Base-by-base conservation (phyloP, 2,113 vertebrate species). In the Regulus satrapa region DNA sequence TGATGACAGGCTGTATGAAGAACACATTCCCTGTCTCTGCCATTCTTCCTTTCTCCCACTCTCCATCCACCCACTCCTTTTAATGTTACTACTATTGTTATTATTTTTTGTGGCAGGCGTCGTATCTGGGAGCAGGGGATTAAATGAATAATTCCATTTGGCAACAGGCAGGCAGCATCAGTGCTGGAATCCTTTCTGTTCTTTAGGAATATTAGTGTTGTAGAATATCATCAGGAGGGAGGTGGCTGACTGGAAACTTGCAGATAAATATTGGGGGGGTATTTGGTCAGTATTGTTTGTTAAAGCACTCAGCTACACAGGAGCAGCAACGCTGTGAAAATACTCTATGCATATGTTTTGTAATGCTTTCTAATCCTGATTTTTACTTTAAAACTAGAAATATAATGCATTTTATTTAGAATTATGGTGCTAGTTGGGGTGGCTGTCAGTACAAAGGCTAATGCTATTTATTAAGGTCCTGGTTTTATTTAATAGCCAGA, bases 401-500 rank as follows among this genome's bases (percentile, higher is more conserved):
- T 95, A 97, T 67, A 97, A 96, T 85, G 89, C 92, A 36, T 95
- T 97, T 98, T 97, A 81, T 93, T 97, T 97, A 98, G 97, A 98
- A 93, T 98, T 97, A 98, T 97, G 93, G 97, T 94, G 95, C 97
- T 95, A 93, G 97, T 95, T 98, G 97, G 97, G 97, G 97, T 97
- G 98, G 97, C 96, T 98, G 98, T 98, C 98, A 97, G 97, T 97
- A 97, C 94, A 97, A 97, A 98, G 98, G 97, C 97, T 97, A 98
- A 97, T 98, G 97, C 98, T 98, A 98, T 98, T 98, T 98, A 98
- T 98, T 98, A 98, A 98, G 97, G 98, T 95, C 96, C 98, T 98
- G 98, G 97, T 98, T 98, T 98, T 98, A 98, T 98, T 98, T 98
- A 98, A 98, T 98, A 98, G 98, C 97, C 98, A 98, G 98, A 98